A percentile compares a stretch with the other conserved stretches of the same genome.
Evolutionary conservation across 2,797 vertebrate genomes (phyloP).

Genomic region (Spinibarbus caldwelli): DNA sequence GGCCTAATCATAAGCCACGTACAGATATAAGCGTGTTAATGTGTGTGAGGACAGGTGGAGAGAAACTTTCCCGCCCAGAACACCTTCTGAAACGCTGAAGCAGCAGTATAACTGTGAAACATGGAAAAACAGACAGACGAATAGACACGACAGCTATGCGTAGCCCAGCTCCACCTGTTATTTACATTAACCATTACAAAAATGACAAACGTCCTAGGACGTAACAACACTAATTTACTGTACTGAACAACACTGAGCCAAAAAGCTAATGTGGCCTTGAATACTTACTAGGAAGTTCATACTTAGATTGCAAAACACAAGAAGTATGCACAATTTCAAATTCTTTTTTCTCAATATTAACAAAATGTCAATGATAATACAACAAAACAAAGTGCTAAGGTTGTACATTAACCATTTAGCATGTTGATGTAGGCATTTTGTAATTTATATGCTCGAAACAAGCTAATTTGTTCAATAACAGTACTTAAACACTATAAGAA

Average conservation of each 20-base stretch:
- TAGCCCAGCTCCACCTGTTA: not conserved
- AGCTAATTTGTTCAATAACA: not conserved
- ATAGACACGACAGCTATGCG: not conserved
- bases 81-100: constrained; percentile 19
- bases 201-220: too few species aligned
- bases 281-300: not conserved
- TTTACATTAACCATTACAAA: not conserved
- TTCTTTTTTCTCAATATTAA: not conserved
- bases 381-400: not conserved
- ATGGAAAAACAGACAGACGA: constrained; percentile 42
- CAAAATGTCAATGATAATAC: not conserved
- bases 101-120: constrained; percentile 23
- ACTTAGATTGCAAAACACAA: not conserved
- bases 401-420: not conserved
- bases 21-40: constrained; percentile 20
- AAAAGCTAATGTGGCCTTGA: not conserved
- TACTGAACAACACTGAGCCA: not conserved
- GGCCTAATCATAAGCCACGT: constrained; percentile 29
- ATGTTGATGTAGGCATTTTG: not conserved
- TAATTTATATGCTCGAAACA: not conserved
- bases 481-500: not conserved
- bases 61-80: not conserved
- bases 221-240: not conserved
- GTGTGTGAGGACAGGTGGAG: constrained; percentile 39
- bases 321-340: not conserved